Evolutionary conservation across 2,113 vertebrate species (phyloP).

Genomic region (Polypterus bichir): DNA sequence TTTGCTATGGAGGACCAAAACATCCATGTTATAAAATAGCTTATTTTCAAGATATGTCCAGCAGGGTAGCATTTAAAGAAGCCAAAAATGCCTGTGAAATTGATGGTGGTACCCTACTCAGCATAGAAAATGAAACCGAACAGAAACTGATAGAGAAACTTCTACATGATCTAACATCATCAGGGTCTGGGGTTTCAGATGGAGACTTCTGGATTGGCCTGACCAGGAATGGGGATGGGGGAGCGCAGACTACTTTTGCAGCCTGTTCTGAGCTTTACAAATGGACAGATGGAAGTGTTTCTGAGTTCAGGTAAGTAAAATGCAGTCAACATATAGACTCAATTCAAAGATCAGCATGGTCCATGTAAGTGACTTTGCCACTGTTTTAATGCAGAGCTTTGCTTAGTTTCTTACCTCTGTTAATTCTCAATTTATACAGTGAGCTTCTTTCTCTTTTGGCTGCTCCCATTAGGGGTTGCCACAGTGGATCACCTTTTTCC

Average conservation of each 20-base stretch:
- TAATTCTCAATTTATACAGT: too few species aligned
- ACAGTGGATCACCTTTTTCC: too few species aligned
- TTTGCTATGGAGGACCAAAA: conserved; percentile 60
- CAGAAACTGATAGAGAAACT: conserved; percentile 74
- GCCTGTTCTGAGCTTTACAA: conserved; percentile 73
- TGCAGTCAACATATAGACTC: neutral
- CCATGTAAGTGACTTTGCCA: too few species aligned
- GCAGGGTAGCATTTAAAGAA: conserved; percentile 77
- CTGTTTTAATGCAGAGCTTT: too few species aligned
- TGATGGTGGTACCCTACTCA: conserved; percentile 69
- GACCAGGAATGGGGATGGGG: conserved; percentile 55
- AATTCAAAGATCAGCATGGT: too few species aligned
- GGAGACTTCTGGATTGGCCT: conserved; percentile 97
- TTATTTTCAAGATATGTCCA: conserved; percentile 82
- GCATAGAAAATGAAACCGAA: conserved; percentile 62
- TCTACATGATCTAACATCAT: conserved; percentile 62
- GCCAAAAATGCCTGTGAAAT: conserved; percentile 70
- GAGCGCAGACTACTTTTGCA: conserved; percentile 35
- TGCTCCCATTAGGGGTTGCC: too few species aligned
- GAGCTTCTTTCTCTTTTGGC: too few species aligned
- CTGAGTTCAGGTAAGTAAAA: conserved; percentile 62
- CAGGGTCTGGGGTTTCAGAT: conserved; percentile 63
- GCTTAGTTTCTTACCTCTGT: too few species aligned
- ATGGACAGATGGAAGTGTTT: conserved; percentile 73
- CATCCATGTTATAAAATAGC: conserved; percentile 84